Conservation (phyloP, 2,888 invertebrate species). For the Ophioninae sp. region DNA sequence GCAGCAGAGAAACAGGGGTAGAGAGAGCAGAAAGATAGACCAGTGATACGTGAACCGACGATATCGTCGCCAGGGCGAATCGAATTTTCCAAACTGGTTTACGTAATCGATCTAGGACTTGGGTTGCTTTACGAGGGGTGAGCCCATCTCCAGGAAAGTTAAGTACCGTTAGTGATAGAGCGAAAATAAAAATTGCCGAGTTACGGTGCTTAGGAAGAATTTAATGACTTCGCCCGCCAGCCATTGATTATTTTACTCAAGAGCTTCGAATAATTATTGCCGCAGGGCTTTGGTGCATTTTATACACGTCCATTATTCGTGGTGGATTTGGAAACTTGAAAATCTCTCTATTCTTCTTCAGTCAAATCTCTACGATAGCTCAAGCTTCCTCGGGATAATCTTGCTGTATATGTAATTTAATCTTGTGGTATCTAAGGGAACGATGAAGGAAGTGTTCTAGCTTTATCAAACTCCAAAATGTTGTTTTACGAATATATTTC, state of each 20-base stretch:
- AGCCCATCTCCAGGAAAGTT: constrained; percentile 12
- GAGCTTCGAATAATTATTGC: not conserved
- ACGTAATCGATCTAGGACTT: constrained; percentile 57
- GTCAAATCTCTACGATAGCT: not conserved
- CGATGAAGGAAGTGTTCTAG: not conserved
- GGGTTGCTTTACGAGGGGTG: constrained; percentile 34
- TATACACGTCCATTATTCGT: not conserved
- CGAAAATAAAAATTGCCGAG: not conserved
- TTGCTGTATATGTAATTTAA: not conserved
- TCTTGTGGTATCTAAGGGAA: not conserved
- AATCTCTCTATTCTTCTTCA: not conserved
- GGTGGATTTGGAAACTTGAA: not conserved
- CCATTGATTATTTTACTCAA: not conserved
- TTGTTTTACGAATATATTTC: no score
- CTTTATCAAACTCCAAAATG: no score
- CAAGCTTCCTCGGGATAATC: not conserved
- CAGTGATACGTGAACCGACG: constrained; percentile 44
- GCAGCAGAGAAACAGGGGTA: not conserved
- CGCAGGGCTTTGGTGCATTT: not conserved
- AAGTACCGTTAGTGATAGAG: not conserved
- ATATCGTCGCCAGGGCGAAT: constrained; percentile 57
- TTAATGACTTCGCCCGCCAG: not conserved
- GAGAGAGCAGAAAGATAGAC: not conserved
- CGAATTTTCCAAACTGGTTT: constrained; percentile 62
- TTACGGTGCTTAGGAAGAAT: not conserved